phyloP scores from a whole-genome alignment of 2,888 invertebrate genomes.

The Pachycephus smyrnensis region DNA sequence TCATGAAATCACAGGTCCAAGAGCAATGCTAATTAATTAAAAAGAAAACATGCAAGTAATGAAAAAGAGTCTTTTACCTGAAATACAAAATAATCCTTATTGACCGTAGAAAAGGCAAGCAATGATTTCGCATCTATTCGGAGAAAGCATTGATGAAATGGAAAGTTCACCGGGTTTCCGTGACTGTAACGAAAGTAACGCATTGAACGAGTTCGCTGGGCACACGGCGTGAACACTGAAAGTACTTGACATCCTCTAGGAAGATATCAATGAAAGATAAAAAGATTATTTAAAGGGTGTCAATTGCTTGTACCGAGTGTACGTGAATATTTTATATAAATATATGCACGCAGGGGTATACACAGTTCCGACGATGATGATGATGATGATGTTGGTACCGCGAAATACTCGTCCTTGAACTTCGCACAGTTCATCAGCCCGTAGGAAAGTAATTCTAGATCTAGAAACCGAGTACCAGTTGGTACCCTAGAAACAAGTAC shows the following conservation, averaged over 20 bases:
- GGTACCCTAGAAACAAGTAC: background rate
- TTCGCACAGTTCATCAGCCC: background rate
- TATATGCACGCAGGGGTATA: background rate
- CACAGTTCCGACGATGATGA: background rate
- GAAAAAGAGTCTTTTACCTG: background rate
- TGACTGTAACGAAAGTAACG: conserved; percentile 1
- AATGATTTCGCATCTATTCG: background rate
- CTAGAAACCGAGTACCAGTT: background rate
- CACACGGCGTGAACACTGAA: background rate
- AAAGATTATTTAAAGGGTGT: background rate
- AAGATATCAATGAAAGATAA: too few species aligned
- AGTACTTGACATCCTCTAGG: too few species aligned
- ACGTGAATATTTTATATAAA: background rate
- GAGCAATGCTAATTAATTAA: too few species aligned
- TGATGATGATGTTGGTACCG: background rate
- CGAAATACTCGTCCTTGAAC: background rate
- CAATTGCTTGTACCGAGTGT: background rate
- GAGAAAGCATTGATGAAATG: conserved; percentile 3
- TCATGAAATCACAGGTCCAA: too few species aligned
- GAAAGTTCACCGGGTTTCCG: background rate
- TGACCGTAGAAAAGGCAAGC: background rate
- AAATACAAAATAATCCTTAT: background rate
- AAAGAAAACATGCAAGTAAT: too few species aligned
- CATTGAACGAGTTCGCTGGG: background rate
- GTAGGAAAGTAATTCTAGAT: background rate